phyloP scores from a whole-genome alignment of 2,797 vertebrate species.

The Coranthus polyacanthus region DNA sequence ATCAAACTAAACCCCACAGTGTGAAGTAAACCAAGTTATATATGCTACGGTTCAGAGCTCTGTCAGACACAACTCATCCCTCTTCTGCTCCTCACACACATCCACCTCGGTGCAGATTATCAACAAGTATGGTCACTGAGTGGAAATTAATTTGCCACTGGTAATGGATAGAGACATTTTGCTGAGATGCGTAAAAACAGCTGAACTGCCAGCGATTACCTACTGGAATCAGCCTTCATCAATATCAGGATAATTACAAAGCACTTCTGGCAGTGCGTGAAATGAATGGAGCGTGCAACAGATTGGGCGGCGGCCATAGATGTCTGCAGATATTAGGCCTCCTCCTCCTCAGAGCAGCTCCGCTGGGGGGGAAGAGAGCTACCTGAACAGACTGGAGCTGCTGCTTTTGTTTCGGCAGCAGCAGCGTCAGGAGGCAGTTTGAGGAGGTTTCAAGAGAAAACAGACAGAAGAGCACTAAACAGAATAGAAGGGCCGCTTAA shows the following conservation, averaged over 20 bases:
- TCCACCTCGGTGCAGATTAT: slow-evolving; percentile 58
- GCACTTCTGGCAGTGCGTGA: slow-evolving; percentile 86
- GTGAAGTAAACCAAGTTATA: slow-evolving; percentile 48
- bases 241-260: slow-evolving; percentile 88
- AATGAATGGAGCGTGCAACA: slow-evolving; percentile 80
- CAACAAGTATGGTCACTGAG: slow-evolving; percentile 76
- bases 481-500: slow-evolving; percentile 8
- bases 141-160: slow-evolving; percentile 82
- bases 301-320: slow-evolving; percentile 81
- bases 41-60: slow-evolving; percentile 43
- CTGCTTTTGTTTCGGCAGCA: slow-evolving; percentile 24
- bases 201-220: slow-evolving; percentile 85
- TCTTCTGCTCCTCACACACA: background rate
- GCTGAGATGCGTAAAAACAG: slow-evolving; percentile 83
- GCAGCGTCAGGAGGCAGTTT: slow-evolving; percentile 31
- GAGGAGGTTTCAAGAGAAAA: slow-evolving; percentile 21
- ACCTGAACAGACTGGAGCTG: slow-evolving; percentile 45
- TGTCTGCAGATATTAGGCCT: slow-evolving; percentile 82
- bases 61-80: slow-evolving; percentile 26
- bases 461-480: slow-evolving; percentile 7
- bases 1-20: slow-evolving; percentile 35
- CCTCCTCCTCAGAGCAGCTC: slow-evolving; percentile 52
- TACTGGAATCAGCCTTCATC: slow-evolving; percentile 87
- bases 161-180: slow-evolving; percentile 88
- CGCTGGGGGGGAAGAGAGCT: slow-evolving; percentile 15